Evolutionary conservation across 2,888 invertebrate genomes (phyloP).

Genomic region (Germaria angustata): DNA sequence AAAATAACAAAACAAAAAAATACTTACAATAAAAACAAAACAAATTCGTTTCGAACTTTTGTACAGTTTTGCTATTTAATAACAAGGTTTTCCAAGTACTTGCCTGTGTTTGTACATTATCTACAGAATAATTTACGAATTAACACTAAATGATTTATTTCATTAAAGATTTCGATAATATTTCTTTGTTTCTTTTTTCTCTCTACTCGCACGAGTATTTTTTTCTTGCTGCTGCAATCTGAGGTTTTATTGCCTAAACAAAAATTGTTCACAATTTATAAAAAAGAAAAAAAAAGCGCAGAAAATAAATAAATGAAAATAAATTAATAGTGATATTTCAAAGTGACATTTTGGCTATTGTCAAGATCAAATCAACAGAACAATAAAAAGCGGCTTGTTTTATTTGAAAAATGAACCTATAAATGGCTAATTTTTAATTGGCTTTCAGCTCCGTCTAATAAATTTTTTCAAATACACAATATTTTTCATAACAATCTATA

Average conservation of each 20-base stretch:
- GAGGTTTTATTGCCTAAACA: background rate
- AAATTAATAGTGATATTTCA: conserved; percentile 62
- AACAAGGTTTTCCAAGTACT: too few relatives aligned
- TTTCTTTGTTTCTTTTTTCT: too few relatives aligned
- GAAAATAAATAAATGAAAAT: conserved; percentile 34
- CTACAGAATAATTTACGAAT: background rate
- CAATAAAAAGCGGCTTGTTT: conserved; percentile 60
- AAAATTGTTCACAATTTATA: background rate
- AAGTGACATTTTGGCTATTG: conserved; percentile 62
- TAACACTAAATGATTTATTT: background rate
- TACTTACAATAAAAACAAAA: too few relatives aligned
- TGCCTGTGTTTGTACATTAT: too few relatives aligned
- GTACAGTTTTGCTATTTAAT: too few relatives aligned
- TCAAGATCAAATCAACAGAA: conserved; percentile 62
- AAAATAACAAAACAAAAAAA: too few relatives aligned
- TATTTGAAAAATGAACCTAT: conserved; percentile 44
- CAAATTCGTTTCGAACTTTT: too few relatives aligned
- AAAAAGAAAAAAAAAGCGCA: background rate
- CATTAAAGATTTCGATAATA: background rate
- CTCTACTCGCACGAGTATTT: too few relatives aligned
- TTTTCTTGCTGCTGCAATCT: background rate
- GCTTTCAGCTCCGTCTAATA: conserved; percentile 15
- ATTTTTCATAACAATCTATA: too few relatives aligned
- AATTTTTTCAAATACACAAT: background rate
- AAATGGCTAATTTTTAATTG: conserved; percentile 62